Evolutionary conservation across 2,113 vertebrate species (phyloP).

Genomic region (Acanthochromis polyacanthus): DNA sequence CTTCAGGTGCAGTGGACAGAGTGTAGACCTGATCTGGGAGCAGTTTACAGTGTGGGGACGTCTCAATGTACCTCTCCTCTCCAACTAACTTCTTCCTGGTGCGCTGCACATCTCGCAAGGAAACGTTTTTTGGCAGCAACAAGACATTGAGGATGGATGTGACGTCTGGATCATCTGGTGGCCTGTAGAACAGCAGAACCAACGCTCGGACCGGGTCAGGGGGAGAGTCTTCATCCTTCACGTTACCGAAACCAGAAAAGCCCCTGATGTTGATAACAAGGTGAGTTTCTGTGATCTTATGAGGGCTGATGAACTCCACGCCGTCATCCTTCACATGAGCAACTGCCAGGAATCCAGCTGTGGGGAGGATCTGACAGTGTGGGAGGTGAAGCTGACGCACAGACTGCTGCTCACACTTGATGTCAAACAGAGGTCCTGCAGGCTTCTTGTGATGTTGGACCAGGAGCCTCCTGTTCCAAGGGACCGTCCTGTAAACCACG

Average conservation of each 20-base stretch:
- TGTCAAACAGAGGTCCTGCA: constrained; percentile 56
- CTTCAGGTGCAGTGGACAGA: constrained; percentile 20
- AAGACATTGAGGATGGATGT: constrained; percentile 20
- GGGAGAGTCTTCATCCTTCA: constrained; percentile 9
- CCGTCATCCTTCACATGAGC: not conserved
- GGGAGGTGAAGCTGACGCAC: constrained; percentile 50
- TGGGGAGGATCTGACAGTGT: constrained; percentile 47
- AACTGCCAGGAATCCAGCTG: constrained; percentile 26
- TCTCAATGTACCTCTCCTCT: constrained; percentile 24
- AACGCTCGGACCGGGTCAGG: constrained; percentile 24
- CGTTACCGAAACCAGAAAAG: not conserved
- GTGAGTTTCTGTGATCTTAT: constrained; percentile 28
- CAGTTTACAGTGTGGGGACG: constrained; percentile 34
- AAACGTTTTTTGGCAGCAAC: constrained; percentile 12
- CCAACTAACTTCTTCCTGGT: constrained; percentile 10
- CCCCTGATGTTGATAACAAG: constrained; percentile 19
- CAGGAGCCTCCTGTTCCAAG: constrained; percentile 37
- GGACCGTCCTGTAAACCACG: constrained; percentile 24
- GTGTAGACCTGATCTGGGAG: constrained; percentile 21
- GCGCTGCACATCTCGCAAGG: not conserved
- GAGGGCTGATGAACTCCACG: not conserved
- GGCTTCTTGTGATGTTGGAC: constrained; percentile 21
- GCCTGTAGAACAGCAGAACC: constrained; percentile 47
- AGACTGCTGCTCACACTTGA: constrained; percentile 30
- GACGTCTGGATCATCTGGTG: not conserved